A percentile compares a stretch with the other conserved stretches of the same genome.
Evolutionary conservation across 2,113 vertebrate species (phyloP).

Genomic region (Chinchilla lanigera): DNA sequence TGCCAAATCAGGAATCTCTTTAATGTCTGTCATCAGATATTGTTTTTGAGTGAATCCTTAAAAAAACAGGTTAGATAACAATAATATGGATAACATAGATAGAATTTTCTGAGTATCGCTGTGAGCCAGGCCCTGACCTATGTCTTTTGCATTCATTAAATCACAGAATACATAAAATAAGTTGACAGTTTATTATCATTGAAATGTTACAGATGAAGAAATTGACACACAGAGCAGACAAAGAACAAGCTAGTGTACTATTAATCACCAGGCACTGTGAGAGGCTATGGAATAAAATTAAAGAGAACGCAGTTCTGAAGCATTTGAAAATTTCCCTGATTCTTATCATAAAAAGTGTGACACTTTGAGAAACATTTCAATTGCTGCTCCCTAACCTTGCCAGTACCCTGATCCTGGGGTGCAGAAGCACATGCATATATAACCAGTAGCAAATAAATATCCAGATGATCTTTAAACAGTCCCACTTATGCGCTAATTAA

Average conservation of each 20-base stretch:
- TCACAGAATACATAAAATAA: conserved; percentile 25
- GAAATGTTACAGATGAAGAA: background rate
- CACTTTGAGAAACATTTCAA: background rate
- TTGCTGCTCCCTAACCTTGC: background rate
- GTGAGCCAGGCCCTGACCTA: background rate
- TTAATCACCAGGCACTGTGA: background rate
- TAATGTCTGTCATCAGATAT: background rate
- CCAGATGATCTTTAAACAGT: background rate
- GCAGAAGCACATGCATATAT: background rate
- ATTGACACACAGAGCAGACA: background rate
- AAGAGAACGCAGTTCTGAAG: background rate
- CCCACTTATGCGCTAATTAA: background rate
- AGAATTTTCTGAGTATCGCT: background rate
- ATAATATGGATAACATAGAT: background rate
- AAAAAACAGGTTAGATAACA: background rate
- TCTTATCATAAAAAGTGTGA: background rate
- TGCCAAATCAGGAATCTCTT: background rate
- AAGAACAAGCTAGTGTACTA: background rate
- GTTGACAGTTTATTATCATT: background rate
- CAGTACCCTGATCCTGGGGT: background rate
- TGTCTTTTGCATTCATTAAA: background rate
- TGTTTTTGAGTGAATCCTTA: background rate
- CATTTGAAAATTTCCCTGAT: background rate
- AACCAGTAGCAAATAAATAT: background rate
- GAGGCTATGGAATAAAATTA: background rate